Percentiles rank a stretch among this genome's conserved stretches.
phyloP scores from a whole-genome alignment of 2,113 vertebrate genomes.

The Dryoscopus gambensis region DNA sequence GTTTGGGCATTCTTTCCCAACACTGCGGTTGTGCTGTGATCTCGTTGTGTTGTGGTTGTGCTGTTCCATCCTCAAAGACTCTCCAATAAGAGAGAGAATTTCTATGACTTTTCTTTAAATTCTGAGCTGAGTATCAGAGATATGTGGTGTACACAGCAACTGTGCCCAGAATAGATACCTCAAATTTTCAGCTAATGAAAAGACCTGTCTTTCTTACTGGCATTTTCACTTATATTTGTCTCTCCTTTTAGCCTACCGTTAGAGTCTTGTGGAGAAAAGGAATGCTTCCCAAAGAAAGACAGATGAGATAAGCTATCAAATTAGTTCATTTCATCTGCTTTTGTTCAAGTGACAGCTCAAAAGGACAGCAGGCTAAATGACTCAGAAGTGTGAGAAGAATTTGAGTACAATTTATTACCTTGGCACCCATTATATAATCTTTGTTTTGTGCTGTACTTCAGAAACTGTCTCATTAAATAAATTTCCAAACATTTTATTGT shows the following conservation, averaged over 20 bases:
- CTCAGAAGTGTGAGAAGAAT: constrained; percentile 13
- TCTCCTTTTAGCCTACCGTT: neutral
- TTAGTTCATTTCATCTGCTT: constrained; percentile 16
- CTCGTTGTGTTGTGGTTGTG: neutral
- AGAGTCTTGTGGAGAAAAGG: neutral
- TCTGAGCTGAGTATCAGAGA: neutral
- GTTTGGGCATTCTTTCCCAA: neutral
- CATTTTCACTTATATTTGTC: neutral
- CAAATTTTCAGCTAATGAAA: neutral
- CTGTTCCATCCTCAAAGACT: neutral
- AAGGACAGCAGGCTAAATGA: constrained; percentile 41
- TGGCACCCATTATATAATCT: neutral
- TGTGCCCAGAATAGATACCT: neutral
- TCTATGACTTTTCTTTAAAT: neutral
- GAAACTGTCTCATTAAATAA: constrained; percentile 12
- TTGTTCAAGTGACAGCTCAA: constrained; percentile 48
- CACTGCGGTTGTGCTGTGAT: fast-evolving
- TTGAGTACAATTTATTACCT: neutral
- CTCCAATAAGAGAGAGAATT: neutral
- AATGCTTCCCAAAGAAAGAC: constrained; percentile 21
- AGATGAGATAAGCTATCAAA: constrained; percentile 12
- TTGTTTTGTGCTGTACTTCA: neutral
- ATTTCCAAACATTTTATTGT: constrained; percentile 13
- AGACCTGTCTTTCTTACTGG: neutral
- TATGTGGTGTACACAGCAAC: neutral